phyloP scores from a whole-genome alignment of 2,113 vertebrate genomes.

The Passer domesticus region DNA sequence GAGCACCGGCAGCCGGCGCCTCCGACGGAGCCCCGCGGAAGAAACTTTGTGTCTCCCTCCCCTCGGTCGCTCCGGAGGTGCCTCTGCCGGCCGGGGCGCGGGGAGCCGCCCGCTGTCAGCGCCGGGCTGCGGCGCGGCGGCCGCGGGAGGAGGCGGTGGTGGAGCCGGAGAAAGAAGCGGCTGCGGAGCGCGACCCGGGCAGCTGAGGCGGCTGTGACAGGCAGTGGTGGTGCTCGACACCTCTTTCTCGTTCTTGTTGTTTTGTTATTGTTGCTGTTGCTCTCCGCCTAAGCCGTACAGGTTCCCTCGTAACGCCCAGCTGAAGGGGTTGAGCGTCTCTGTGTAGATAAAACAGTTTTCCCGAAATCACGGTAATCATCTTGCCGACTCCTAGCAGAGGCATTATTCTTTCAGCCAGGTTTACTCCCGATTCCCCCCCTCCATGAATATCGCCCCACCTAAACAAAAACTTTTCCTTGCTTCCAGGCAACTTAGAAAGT shows the following conservation, averaged over 20 bases:
- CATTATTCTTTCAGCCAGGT: not conserved
- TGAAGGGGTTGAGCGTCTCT: not conserved
- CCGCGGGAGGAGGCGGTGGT: not conserved
- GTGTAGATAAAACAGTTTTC: not conserved
- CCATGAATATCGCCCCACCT: not conserved
- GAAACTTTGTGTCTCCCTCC: conserved; percentile 9
- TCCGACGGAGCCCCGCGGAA: not conserved
- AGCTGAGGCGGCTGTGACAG: conserved; percentile 28
- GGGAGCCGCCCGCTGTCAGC: not conserved
- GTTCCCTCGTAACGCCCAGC: not conserved
- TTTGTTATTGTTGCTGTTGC: not conserved
- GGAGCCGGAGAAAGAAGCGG: not conserved
- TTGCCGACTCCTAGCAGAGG: not conserved
- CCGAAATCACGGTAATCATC: not conserved
- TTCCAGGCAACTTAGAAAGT: conserved; percentile 4
- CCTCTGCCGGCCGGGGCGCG: not conserved
- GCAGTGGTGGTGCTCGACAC: not conserved
- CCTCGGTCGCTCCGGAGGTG: not conserved
- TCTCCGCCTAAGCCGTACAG: not conserved
- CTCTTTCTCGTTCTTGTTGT: not conserved
- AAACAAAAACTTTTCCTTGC: conserved; percentile 31
- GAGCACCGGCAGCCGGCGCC: not conserved
- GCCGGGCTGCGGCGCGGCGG: not conserved
- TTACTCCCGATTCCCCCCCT: not conserved
- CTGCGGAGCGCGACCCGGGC: not conserved